These are phyloP conservation scores for Sporophila hypoxantha DNA, from an alignment of 2,113 vertebrate species.

Conservation along the genomic window DNA sequence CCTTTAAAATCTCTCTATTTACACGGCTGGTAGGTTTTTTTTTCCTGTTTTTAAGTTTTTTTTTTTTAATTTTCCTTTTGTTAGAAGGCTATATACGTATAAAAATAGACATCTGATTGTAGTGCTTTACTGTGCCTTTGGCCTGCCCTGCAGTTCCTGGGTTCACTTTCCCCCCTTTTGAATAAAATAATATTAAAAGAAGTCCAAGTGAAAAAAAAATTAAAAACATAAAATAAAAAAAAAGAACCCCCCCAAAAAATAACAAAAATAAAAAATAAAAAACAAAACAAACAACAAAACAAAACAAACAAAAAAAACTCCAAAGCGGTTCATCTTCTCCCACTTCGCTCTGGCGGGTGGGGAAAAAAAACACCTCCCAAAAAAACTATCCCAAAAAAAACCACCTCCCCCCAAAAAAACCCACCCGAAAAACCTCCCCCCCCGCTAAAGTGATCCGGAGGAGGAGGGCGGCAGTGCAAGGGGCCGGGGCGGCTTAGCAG, in stretches of 20 bases:
- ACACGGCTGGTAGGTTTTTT: slow-evolving; percentile 75
- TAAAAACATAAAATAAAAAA: neutral
- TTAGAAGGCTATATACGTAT: slow-evolving; percentile 89
- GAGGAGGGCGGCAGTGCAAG: slow-evolving; percentile 72
- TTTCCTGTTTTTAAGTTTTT: neutral
- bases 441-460: neutral
- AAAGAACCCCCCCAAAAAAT: too few relatives aligned
- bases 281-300: too few relatives aligned
- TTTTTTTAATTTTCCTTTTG: slow-evolving; percentile 56
- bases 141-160: slow-evolving; percentile 71
- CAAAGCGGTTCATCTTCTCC: neutral
- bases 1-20: slow-evolving; percentile 84
- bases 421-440: neutral
- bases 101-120: slow-evolving; percentile 93
- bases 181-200: slow-evolving; percentile 68
- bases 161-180: slow-evolving; percentile 33
- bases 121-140: slow-evolving; percentile 72
- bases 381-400: neutral
- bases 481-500: slow-evolving; percentile 76
- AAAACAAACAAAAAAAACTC: too few relatives aligned
- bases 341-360: neutral
- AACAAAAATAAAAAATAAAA: neutral
- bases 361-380: neutral
- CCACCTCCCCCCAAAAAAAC: neutral
- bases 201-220: neutral